Conservation (phyloP, 2,888 invertebrate species). For the Odontothrips loti region DNA sequence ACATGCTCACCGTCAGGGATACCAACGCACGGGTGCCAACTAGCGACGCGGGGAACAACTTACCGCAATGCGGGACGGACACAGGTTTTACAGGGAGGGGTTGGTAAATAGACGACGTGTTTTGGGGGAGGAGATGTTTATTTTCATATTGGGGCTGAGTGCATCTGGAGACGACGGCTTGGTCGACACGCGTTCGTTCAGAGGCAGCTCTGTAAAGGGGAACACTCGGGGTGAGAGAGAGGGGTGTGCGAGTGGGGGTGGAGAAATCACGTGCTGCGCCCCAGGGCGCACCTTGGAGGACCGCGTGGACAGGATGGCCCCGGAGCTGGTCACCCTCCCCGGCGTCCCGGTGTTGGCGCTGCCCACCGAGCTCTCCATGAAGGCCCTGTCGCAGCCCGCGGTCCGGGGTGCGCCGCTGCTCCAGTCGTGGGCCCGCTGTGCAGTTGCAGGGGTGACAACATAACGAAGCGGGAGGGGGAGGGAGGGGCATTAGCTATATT, state of each 20-base stretch:
- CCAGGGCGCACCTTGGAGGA: background rate
- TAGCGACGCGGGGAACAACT: too few species aligned
- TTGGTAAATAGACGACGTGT: too few species aligned
- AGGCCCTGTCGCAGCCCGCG: slow-evolving; percentile 14
- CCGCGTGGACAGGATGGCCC: background rate
- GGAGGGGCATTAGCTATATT: background rate
- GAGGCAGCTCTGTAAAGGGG: slow-evolving; percentile 15
- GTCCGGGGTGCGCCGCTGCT: background rate
- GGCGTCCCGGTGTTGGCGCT: background rate
- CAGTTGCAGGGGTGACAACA: background rate
- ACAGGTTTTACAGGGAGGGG: too few species aligned
- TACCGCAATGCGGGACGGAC: too few species aligned
- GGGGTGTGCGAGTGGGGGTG: background rate
- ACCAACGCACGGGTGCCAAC: too few species aligned
- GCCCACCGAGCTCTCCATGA: background rate
- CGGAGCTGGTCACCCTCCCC: background rate
- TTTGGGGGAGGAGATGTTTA: background rate
- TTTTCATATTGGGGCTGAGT: background rate
- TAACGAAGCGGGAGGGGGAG: background rate
- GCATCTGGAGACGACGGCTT: background rate
- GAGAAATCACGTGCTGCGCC: background rate
- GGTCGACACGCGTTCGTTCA: background rate
- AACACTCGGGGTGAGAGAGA: background rate
- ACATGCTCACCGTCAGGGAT: too few species aligned
- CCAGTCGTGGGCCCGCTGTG: slow-evolving; percentile 5